Evolutionary conservation across 1,140 invertebrate species (phyloP), one percentile per base, ranked within the genome.

Genomic region (Homalodisca vitripennis): DNA sequence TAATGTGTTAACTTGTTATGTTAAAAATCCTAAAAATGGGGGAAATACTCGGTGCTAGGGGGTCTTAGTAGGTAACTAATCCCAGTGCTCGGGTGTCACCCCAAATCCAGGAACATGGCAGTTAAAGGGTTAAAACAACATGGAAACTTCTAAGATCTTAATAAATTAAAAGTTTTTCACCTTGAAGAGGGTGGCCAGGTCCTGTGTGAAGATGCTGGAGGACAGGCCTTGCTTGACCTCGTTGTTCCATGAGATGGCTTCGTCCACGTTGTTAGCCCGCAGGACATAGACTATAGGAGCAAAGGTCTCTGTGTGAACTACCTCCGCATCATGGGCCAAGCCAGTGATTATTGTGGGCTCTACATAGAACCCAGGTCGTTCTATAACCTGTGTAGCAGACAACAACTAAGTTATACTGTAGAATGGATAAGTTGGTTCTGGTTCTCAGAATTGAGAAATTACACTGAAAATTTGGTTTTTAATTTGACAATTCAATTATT

Each of bases 281-380:
- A 99, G 78, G 69, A 95, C 87, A 80, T 99, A 99, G 0, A 98
- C 94, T 78, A 99, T 99, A 1, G 98, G 98, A 3, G 95, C 98
- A 82, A 99, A 99, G 53, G 97, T 98, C 83, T 99, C 98, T 24
- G 84, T 86, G 57, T 93, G 87, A 1, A 99, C 93, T 3, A 99
- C 84, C 29, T 87, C 83, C n/a, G 88, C 83, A 81, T 96, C 87
- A 76, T 94, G 89, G 0, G 86, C 74, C 32, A 99, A 82, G 2
- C 91, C 95, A 12, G 93, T 92, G 57, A 99, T 87, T 64, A 99
- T 97, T 0, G 98, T 99, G 24, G 98, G 98, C 78, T 98, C 92
- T 3, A 99, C 98, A 82, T 89, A 99, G 82, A 90, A 92, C 14
- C 98, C 98, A 46, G 87, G 83, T 71, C 89, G 81, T 32, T 93